A percentile compares a stretch with the other conserved stretches of the same genome.
phyloP scores from a whole-genome alignment of 2,113 vertebrate species.

The Poeciliopsis retropinna region DNA sequence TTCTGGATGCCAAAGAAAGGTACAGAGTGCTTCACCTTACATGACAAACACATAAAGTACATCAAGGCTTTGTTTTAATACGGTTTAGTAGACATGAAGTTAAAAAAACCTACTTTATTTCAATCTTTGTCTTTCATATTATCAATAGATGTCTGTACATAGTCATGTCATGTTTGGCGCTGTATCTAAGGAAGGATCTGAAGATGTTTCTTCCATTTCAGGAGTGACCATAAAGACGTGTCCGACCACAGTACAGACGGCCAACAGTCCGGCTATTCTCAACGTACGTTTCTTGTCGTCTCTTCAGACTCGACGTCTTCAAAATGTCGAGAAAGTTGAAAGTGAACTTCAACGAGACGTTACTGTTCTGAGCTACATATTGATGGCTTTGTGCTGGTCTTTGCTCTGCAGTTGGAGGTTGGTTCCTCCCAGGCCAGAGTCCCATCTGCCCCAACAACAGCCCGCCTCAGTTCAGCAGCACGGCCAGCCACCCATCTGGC shows the following conservation, averaged over 20 bases:
- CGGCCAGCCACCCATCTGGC: slow-evolving; percentile 75
- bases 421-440: slow-evolving; percentile 81
- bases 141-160: not conserved
- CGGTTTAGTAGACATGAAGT: no score
- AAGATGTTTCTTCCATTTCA: slow-evolving; percentile 44
- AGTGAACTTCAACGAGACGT: no score
- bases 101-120: no score
- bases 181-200: not conserved
- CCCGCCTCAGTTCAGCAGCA: slow-evolving; percentile 80
- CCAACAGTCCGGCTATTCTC: slow-evolving; percentile 82
- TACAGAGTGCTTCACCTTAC: slow-evolving; percentile 12
- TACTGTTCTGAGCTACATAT: no score
- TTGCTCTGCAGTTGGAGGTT: slow-evolving; percentile 77
- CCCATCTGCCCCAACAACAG: slow-evolving; percentile 83
- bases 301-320: not conserved
- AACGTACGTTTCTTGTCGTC: slow-evolving; percentile 64
- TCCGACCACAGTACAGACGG: slow-evolving; percentile 74
- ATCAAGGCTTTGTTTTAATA: no score
- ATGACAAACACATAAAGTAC: no score
- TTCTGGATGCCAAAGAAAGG: slow-evolving; percentile 85
- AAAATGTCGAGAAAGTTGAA: not conserved
- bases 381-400: no score
- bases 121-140: no score
- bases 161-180: no score
- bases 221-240: slow-evolving; percentile 82